These are phyloP conservation scores for Tenthredo distinguenda DNA, from an alignment of 2,888 invertebrate species.

Conservation along the genomic window DNA sequence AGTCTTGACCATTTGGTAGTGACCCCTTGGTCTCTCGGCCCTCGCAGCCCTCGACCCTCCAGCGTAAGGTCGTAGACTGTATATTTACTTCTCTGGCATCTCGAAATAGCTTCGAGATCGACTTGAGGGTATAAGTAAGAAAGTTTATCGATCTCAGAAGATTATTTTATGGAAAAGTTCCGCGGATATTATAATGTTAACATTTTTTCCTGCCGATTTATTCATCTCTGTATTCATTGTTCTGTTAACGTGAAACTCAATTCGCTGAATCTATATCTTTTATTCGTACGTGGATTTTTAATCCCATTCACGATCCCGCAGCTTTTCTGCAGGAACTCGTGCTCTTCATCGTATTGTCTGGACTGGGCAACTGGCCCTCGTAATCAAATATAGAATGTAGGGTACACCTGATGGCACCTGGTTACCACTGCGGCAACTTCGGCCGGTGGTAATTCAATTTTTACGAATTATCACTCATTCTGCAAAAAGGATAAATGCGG, in stretches of 20 bases:
- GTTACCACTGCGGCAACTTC: conserved; percentile 64
- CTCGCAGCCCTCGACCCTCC: conserved; percentile 2
- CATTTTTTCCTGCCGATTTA: not conserved
- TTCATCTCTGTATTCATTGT: not conserved
- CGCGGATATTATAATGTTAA: not conserved
- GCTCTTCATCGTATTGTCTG: not conserved
- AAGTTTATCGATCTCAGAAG: not conserved
- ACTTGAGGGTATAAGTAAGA: conserved; percentile 11
- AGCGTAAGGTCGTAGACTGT: conserved; percentile 33
- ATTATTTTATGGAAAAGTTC: not conserved
- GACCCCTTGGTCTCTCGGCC: conserved; percentile 34
- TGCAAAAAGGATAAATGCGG: conserved; percentile 74
- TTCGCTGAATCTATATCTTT: not conserved
- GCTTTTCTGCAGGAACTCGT: not conserved
- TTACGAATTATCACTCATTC: conserved; percentile 75
- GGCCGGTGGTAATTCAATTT: conserved; percentile 73
- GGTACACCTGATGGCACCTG: conserved; percentile 52
- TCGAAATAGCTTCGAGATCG: conserved; percentile 9
- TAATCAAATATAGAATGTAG: conserved; percentile 41
- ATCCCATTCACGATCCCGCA: not conserved
- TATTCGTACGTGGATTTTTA: not conserved
- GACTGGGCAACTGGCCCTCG: conserved; percentile 20
- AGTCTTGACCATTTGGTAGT: conserved; percentile 43
- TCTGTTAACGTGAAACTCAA: not conserved
- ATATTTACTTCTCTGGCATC: conserved; percentile 31